A percentile compares a stretch with the other conserved stretches of the same genome.
Conservation (phyloP, 2,797 vertebrate genomes). For the Apogon talboti region DNA sequence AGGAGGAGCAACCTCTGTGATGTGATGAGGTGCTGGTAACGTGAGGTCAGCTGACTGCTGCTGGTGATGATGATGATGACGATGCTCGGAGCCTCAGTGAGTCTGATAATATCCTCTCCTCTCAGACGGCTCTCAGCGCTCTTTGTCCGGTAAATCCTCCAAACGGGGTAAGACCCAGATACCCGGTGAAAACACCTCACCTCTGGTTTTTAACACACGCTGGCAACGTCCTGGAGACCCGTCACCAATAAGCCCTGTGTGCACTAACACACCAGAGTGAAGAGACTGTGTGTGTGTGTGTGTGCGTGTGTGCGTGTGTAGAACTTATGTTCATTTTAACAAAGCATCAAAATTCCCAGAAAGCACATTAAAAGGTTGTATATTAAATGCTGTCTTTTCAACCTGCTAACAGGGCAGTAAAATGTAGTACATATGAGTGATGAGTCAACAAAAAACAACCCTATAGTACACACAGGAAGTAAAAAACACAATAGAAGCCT, state of each 20-base stretch:
- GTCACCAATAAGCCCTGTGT: slow-evolving; percentile 40
- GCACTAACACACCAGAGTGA: slow-evolving; percentile 51
- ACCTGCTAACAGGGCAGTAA: no score
- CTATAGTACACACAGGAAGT: no score
- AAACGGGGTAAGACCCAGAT: slow-evolving; percentile 91
- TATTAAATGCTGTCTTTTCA: no score
- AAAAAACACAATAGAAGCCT: no score
- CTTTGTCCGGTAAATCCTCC: slow-evolving; percentile 90
- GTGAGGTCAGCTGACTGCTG: slow-evolving; percentile 11
- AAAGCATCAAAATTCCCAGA: slow-evolving; percentile 14
- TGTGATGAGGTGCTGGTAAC: slow-evolving; percentile 2
- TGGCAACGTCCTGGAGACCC: slow-evolving; percentile 32
- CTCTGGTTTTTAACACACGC: slow-evolving; percentile 60
- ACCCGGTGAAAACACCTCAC: slow-evolving; percentile 24
- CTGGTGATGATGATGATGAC: not conserved
- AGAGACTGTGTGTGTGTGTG: slow-evolving; percentile 12
- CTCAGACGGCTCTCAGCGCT: slow-evolving; percentile 91
- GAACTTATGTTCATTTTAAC: slow-evolving; percentile 22
- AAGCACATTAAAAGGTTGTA: no score
- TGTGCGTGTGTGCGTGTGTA: not conserved
- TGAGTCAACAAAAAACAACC: no score
- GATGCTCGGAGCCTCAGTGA: slow-evolving; percentile 9
- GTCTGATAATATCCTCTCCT: slow-evolving; percentile 82
- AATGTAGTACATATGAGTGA: no score
- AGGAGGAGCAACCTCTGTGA: not conserved